Conservation (phyloP, 2,113 vertebrate species). For the Dicerorhinus sumatrensis region DNA sequence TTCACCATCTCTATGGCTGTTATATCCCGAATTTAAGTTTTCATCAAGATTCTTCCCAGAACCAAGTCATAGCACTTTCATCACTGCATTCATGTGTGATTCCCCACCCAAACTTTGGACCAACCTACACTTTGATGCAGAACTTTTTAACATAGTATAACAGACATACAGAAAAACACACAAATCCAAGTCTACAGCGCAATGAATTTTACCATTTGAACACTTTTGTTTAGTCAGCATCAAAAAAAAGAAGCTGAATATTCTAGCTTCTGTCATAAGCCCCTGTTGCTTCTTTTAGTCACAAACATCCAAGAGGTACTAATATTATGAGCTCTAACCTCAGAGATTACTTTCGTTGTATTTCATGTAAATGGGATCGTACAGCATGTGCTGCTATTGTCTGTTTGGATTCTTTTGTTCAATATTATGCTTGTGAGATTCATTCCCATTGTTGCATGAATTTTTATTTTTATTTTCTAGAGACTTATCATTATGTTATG, state of each 20-base stretch:
- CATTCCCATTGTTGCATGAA: not conserved
- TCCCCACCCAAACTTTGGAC: not conserved
- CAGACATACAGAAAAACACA: not conserved
- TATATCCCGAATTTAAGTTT: not conserved
- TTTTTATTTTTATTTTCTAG: constrained; percentile 21
- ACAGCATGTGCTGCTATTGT: not conserved
- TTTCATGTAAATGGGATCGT: not conserved
- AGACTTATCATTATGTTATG: not conserved
- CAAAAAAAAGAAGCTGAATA: not conserved
- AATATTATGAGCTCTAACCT: not conserved
- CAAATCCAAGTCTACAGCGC: not conserved
- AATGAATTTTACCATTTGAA: not conserved
- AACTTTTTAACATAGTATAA: not conserved
- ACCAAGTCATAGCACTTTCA: not conserved
- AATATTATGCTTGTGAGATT: not conserved
- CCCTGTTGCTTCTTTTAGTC: not conserved
- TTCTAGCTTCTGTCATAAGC: not conserved
- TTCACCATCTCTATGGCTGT: not conserved
- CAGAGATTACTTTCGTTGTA: not conserved
- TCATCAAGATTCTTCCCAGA: not conserved
- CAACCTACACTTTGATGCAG: not conserved
- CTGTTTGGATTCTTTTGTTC: not conserved
- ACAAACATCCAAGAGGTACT: not conserved
- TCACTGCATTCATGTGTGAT: not conserved
- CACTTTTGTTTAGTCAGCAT: not conserved